phyloP scores from a whole-genome alignment of 2,113 vertebrate genomes.

The Lycocorax pyrrhopterus region DNA sequence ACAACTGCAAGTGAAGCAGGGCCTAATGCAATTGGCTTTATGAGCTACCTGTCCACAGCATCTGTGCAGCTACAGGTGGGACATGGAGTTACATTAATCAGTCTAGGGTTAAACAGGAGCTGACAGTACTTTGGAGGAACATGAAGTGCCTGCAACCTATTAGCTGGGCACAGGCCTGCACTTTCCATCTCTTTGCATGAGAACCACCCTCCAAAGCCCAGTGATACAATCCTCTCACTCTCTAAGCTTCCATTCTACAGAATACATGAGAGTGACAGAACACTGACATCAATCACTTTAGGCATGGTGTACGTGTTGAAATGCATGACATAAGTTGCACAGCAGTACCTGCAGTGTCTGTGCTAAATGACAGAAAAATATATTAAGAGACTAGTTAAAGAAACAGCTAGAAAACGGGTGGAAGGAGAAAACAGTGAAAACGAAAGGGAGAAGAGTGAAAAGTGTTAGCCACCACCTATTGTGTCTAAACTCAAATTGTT shows the following conservation, averaged over 20 bases:
- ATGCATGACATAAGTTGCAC: not conserved
- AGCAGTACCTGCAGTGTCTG: not conserved
- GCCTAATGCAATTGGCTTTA: not conserved
- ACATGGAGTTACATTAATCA: not conserved
- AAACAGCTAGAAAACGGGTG: not conserved
- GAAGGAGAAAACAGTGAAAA: not conserved
- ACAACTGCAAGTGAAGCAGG: not conserved
- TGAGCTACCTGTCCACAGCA: fast-evolving
- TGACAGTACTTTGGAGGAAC: slow-evolving; percentile 30
- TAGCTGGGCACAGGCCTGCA: not conserved
- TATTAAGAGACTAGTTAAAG: not conserved
- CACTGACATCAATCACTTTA: not conserved
- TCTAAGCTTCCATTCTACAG: not conserved
- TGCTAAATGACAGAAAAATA: not conserved
- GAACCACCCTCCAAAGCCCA: not conserved
- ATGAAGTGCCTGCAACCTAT: not conserved
- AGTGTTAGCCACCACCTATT: not conserved
- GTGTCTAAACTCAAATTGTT: not conserved
- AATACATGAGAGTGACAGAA: not conserved
- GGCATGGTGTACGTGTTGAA: fast-evolving
- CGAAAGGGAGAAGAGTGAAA: not conserved
- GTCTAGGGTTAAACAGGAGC: slow-evolving; percentile 9
- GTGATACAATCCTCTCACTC: not conserved
- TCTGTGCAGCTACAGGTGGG: slow-evolving; percentile 12
- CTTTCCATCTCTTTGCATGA: not conserved